A percentile compares a stretch with the other conserved stretches of the same genome.
Evolutionary conservation across 2,888 invertebrate species (phyloP).

Genomic region (Platerodrilus igneus): DNA sequence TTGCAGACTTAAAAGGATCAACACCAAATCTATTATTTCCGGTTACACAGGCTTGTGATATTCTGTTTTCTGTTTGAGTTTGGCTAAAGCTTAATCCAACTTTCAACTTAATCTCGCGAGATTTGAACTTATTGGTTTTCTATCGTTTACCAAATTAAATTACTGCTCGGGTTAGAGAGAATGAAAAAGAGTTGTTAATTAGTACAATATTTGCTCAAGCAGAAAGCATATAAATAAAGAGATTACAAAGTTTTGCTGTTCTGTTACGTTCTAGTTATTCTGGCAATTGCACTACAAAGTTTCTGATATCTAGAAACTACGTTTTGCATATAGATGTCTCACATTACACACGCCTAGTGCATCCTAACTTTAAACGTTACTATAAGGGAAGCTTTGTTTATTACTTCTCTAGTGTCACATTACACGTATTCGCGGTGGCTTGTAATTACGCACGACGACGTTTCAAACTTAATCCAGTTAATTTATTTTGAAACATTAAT

Average conservation of each 20-base stretch:
- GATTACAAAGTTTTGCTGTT: conserved; percentile 23
- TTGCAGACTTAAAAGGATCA: conserved; percentile 17
- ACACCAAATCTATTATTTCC: conserved; percentile 23
- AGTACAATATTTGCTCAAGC: too few relatives aligned
- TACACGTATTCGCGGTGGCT: too few relatives aligned
- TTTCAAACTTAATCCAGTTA: too few relatives aligned
- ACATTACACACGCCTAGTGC: conserved; percentile 25
- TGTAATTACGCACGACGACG: too few relatives aligned
- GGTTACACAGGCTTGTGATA: conserved; percentile 15
- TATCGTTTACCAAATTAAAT: too few relatives aligned
- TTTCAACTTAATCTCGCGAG: neutral
- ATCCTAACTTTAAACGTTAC: conserved; percentile 19
- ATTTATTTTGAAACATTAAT: too few relatives aligned
- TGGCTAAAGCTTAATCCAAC: conserved; percentile 15
- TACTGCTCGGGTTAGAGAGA: too few relatives aligned
- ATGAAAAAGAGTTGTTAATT: too few relatives aligned
- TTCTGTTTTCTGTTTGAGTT: conserved; percentile 13
- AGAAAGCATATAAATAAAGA: conserved; percentile 23
- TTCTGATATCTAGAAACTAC: conserved; percentile 21
- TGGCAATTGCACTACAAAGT: conserved; percentile 20
- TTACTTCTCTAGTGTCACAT: conserved; percentile 19
- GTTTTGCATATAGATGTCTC: conserved; percentile 27
- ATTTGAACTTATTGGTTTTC: too few relatives aligned
- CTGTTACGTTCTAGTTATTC: conserved; percentile 18
- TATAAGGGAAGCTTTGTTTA: conserved; percentile 19